Evolutionary conservation across 1,140 invertebrate genomes (phyloP), one percentile per base, ranked within the genome.

Genomic region (Acromyrmex heyeri): DNA sequence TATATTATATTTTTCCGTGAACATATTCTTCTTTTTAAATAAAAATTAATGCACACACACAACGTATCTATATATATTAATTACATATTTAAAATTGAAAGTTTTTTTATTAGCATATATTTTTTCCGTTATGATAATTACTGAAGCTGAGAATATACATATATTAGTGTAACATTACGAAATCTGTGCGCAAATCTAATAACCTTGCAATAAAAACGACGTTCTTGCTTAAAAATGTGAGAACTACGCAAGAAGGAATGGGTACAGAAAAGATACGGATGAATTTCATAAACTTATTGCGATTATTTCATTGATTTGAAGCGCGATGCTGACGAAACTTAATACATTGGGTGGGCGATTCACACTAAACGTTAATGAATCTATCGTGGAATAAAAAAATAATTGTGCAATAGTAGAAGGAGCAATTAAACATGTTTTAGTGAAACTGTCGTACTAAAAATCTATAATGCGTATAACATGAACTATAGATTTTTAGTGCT

Each of bases 211-310:
- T 38, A 24, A 44, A 62, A 77, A 44, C 5, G 57, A 30, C 8
- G 0, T 38, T 44, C 34, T 48, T 34, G 34, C 18, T 21, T 48
- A 48, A 77, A 8, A 55, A n/a, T n/a, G 18, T 2, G 0, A 27
- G 44, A 27, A 24, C 10, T 7, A 7, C n/a, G 16, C 21, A 16
- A 27, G 2, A 27, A 55, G 24, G 18, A 48, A 70, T 18, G 24
- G 14, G 21, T 21, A 8, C 59, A 44, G 18, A 53, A 10, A 55
- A 69, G 77, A 69, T 55, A 69, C 1, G 48, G 7, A 38, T 38
- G 21, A 57, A 44, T 81, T 81, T 81, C 64, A 55, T 55, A 81
- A 38, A 81, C 30, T 81, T 14, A 27, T 55, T 7, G 10, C 14
- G 27, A 34, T 55, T 34, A 16, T 14, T 67, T 34, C 77, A 38